A percentile compares a stretch with the other conserved stretches of the same genome.
Conservation (phyloP, 2,888 invertebrate species). For the Synanthedon formicaeformis region DNA sequence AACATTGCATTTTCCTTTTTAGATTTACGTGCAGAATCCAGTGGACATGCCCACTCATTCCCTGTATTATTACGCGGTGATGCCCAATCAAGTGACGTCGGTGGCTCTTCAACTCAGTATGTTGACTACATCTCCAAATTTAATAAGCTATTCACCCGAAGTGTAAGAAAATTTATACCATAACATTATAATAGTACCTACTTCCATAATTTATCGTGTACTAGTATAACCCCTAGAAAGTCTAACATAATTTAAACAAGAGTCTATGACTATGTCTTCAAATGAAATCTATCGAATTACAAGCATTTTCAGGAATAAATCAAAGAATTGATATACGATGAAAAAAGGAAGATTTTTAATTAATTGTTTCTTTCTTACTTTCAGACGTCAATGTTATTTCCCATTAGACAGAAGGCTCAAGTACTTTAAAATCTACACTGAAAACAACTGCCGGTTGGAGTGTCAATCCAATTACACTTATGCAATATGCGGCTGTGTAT, state of each 20-base stretch:
- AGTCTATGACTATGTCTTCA: no score
- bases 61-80: slow-evolving; percentile 7
- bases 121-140: slow-evolving; percentile 5
- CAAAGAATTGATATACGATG: no score
- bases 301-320: no score
- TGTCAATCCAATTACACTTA: slow-evolving; percentile 7
- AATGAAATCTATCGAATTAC: no score
- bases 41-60: slow-evolving; percentile 6
- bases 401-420: slow-evolving; percentile 3
- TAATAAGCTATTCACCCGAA: slow-evolving; percentile 1
- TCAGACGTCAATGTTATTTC: slow-evolving; percentile 10
- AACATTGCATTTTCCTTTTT: not conserved
- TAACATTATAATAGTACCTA: no score
- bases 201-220: no score
- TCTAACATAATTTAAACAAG: no score
- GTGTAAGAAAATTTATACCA: no score
- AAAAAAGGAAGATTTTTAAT: no score
- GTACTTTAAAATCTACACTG: slow-evolving; percentile 7
- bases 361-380: not conserved
- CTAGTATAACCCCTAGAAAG: no score
- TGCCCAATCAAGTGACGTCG: slow-evolving; percentile 5
- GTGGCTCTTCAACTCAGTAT: slow-evolving; percentile 7
- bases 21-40: slow-evolving; percentile 9
- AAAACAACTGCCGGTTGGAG: slow-evolving; percentile 8
- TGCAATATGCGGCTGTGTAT: slow-evolving; percentile 6